Base-by-base conservation (phyloP, 2,113 vertebrate genomes). In the Alethe diademata region DNA sequence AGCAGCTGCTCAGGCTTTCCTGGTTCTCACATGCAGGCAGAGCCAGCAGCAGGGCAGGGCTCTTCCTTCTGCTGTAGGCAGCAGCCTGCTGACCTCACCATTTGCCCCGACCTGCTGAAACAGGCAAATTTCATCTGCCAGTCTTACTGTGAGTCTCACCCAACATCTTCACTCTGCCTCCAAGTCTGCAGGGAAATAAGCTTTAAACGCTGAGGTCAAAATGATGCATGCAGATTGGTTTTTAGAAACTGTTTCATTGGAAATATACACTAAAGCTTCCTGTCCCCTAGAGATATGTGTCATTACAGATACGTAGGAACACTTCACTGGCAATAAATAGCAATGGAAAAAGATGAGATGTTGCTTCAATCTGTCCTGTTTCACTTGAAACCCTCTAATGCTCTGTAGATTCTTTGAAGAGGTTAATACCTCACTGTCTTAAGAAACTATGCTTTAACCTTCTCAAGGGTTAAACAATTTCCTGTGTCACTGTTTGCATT, bases 61-160 rank as follows among this genome's bases (percentile, higher is more conserved):
- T 31, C 28, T 80, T 70, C 54, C 79, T 62, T 54, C 48, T 94
- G 56, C 75, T 75, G n/a, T 24, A 26, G 79, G 48, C 58, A 78
- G 28, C 16, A 7, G 18, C 56, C 35, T 47, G 47, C 66, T 60
- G 56, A 56, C 43, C n/a, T 87, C 71, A 36, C 28, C 2, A 0
- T 43, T 78, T 64, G 36, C 43, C 40, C 12, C 0, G 0, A 36
- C 40, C 53, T 64, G 92, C 90, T 87, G 57, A 43, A 81, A 60
- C 25, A 20, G 53, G 53, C 31, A 57, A 31, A 54, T 78, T 94
- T 67, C 20, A 9, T 48, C 64, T 85, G 86, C 83, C 43, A 36
- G n/a, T 14, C 23, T 40, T 45, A 8, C n/a, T 15, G 40, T 19
- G 2, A 1, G 14, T 66, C 38, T 82, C 7, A 0, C 38, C 65